Evolutionary conservation across 2,888 invertebrate genomes (phyloP), one percentile per base, ranked within the genome.

Genomic region (Mactromeris polynyma): DNA sequence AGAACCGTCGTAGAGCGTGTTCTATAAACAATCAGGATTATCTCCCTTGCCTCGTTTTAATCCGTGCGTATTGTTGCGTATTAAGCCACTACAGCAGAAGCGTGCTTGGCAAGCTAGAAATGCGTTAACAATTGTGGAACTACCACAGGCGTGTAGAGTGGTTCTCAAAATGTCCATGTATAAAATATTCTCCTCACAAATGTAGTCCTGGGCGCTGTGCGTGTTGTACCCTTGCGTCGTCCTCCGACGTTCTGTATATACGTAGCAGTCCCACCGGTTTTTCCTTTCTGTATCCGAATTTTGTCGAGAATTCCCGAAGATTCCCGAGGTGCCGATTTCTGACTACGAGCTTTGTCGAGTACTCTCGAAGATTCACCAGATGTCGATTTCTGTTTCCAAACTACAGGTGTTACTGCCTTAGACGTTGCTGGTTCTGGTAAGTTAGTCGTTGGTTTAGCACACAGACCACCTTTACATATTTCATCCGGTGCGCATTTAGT

Each of bases 381-480:
- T 33, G 73, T 36, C 19, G 9, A 33, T 73, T 36, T 77, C 40
- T 77, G 77, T 77, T 7, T 38, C 77, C 21, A 36, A 77, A 21
- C 9, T 69, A n/a, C 69, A 19, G 26, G 11, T 21, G 69, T 33
- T n/a, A 69, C 36, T 77, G 36, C 6, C 0, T 36, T 77, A 21
- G 42, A 2, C 7, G 40, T 21, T 2, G 79, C 40, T 6, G 17
- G 9, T n/a, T 0, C 33, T 33, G 73, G 21, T 17, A 14, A 4
- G 36, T 21, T 26, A 19, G 17, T 64, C 46, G 36, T 42, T 40
- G 86, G 86, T 46, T 46, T 82, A 7, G 81, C 73, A 54, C 88
- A 88, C 17, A 88, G 77, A 11, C 88, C 88, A 42, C 78, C 81
- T 17, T 77, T 46, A 36, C 88, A 88, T 7, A 42, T 33, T 21